Evolutionary conservation across 2,797 vertebrate genomes (phyloP), one percentile per base, ranked within the genome.

Genomic region (Crocidura indochinensis): DNA sequence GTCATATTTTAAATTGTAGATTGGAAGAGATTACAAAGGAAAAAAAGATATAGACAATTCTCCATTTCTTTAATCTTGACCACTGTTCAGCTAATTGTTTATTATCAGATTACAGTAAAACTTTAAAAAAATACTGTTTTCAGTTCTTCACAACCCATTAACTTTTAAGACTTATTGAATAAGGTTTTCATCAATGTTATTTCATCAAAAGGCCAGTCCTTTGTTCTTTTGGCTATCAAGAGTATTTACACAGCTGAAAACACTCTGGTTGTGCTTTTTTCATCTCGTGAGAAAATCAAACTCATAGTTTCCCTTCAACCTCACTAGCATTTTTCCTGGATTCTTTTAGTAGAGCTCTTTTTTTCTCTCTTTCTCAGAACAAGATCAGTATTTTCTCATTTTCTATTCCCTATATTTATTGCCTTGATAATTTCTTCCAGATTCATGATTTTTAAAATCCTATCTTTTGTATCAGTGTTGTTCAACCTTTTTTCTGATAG

Each of bases 381-480:
- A 56, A 90, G 6, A 1, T 12, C 27, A 69, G 74, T 15, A 51
- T 3, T 72, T 64, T 10, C 12, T 90, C 14, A 7, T 73, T 47
- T 90, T 71, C 49, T 71, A 26, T 69, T 73, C 22, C 38, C n/a
- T 84, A 24, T 31, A 64, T 38, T 68, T 82, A 80, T 44, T 75
- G 22, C 71, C n/a, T 83, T 82, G 7, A 17, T 74, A 91, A 47
- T 80, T 86, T 24, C 27, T 85, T 94, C 56, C 53, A 81, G 15
- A 91, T 46, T 82, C 20, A 67, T 49, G 9, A 76, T 60, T 89
- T 84, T 88, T 65, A 89, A 91, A 65, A 29, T n/a, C 5, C 46
- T 74, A 29, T n/a, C 5, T 38, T 74, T 15, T 78, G 47, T 62
- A 87, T 51, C 51, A 51, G 10, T 51, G 51, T 51, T 51, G 10